Evolutionary conservation across 2,797 vertebrate genomes (phyloP), one percentile per base, ranked within the genome.

Genomic region (Premnoplex brunnescens): DNA sequence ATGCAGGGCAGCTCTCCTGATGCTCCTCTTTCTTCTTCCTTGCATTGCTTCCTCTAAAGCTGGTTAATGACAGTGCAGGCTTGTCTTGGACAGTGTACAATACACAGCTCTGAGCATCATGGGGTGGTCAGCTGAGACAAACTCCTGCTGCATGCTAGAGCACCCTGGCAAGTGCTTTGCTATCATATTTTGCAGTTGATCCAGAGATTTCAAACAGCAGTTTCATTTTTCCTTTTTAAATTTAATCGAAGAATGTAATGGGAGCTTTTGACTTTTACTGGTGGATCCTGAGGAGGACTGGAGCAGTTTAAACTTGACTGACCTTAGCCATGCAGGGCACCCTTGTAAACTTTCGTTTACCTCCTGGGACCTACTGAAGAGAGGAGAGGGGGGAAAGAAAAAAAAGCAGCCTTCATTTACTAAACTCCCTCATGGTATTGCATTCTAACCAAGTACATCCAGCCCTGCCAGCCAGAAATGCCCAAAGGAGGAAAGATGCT

Each of bases 401-500:
- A 41, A 18, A 14, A 69, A 13, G 23, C 63, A 95, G 88, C 74
- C 91, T 54, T 94, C 43, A 67, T 58, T 83, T 91, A 18, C 44
- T 93, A 89, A 76, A 94, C 60, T 71, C 75, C 73, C 73, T 89
- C 17, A 28, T 80, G 85, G 78, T 95, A 60, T 88, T 86, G 95
- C 89, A 92, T 95, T 71, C 85, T 71, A 92, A 91, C 88, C 54
- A 76, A 95, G 44, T 64, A 84, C 72, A 68, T 84, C 37, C 34
- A 94, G 37, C 51, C 39, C 58, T 69, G 88, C 52, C 80, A 91
- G 41, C 27, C 60, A 85, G 84, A 93, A 79, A 71, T 71, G 46
- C 76, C 55, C 79, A 89, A 76, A 84, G 51, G 67, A 86, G 67
- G 52, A 95, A 96, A 95, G 82, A 58, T 85, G 85, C 78, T 91